A percentile compares a stretch with the other conserved stretches of the same genome.
Evolutionary conservation across 2,888 invertebrate genomes (phyloP).

Genomic region (Caenorhabditis sinica): DNA sequence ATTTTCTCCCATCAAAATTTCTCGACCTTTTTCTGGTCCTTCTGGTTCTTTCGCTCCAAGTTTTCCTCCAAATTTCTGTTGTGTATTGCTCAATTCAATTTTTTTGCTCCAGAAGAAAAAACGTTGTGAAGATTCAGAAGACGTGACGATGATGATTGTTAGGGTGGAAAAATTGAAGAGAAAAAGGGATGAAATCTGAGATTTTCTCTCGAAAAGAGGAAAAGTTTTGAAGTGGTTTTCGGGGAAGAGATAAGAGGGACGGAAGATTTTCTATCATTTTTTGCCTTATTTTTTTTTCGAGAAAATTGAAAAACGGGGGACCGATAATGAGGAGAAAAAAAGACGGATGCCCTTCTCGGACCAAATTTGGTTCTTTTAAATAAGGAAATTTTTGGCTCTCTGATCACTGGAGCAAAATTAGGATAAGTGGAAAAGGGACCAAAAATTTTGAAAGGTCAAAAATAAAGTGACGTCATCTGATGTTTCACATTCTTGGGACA

Average conservation of each 20-base stretch:
- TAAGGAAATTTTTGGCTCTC: background rate
- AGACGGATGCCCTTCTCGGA: too few relatives aligned
- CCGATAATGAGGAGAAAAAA: conserved; percentile 13
- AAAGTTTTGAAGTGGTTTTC: conserved; percentile 27
- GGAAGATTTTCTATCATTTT: background rate
- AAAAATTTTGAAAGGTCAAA: background rate
- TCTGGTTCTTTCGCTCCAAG: background rate
- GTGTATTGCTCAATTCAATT: conserved; percentile 60
- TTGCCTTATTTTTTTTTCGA: background rate
- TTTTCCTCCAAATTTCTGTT: conserved; percentile 3
- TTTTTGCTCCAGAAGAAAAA: background rate
- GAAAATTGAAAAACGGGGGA: background rate
- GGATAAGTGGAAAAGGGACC: background rate
- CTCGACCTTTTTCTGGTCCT: conserved; percentile 8
- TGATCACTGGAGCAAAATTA: background rate
- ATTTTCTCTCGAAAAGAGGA: conserved; percentile 18
- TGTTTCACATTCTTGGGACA: too few relatives aligned
- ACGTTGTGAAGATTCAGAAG: conserved; percentile 12
- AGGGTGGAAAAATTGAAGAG: conserved; percentile 14
- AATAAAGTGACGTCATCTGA: background rate
- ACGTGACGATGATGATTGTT: background rate
- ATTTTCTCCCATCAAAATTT: conserved; percentile 15
- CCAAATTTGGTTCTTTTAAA: background rate
- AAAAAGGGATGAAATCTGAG: conserved; percentile 48
- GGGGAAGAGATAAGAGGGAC: background rate